These are phyloP conservation scores for Oplegnathus fasciatus DNA, from an alignment of 2,113 vertebrate species.

Conservation along the genomic window DNA sequence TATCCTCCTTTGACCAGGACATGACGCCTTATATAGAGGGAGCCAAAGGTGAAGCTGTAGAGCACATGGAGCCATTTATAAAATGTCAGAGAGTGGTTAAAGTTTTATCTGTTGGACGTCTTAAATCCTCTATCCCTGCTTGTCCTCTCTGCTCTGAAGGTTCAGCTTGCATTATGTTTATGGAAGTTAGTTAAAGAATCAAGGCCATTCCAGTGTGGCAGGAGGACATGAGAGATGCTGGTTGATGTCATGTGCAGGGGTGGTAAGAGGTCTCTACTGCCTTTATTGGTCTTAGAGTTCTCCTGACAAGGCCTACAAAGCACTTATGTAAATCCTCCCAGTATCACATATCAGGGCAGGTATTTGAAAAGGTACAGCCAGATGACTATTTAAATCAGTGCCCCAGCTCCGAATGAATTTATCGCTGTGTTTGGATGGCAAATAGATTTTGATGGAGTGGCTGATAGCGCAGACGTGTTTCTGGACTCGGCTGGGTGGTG, in stretches of 20 bases:
- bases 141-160: conserved; percentile 42
- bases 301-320: conserved; percentile 48
- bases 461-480: conserved; percentile 71
- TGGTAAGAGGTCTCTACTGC: conserved; percentile 35
- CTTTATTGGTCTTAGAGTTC: conserved; percentile 66
- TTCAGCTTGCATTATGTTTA: conserved; percentile 49
- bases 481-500: conserved; percentile 66
- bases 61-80: conserved; percentile 62
- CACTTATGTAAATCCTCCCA: conserved; percentile 63
- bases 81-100: conserved; percentile 47
- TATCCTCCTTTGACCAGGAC: conserved; percentile 65
- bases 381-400: conserved; percentile 60
- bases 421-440: conserved; percentile 68
- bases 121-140: conserved; percentile 55
- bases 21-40: conserved; percentile 52
- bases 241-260: conserved; percentile 40
- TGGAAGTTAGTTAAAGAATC: conserved; percentile 26
- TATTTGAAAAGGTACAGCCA: conserved; percentile 60
- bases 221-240: conserved; percentile 49
- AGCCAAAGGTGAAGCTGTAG: conserved; percentile 64
- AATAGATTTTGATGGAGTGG: conserved; percentile 71
- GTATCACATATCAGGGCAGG: conserved; percentile 67
- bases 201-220: conserved; percentile 32
- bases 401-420: conserved; percentile 61
- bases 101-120: conserved; percentile 42